Evolutionary conservation across 2,113 vertebrate genomes (phyloP).

Genomic region (Fregetta grallaria): DNA sequence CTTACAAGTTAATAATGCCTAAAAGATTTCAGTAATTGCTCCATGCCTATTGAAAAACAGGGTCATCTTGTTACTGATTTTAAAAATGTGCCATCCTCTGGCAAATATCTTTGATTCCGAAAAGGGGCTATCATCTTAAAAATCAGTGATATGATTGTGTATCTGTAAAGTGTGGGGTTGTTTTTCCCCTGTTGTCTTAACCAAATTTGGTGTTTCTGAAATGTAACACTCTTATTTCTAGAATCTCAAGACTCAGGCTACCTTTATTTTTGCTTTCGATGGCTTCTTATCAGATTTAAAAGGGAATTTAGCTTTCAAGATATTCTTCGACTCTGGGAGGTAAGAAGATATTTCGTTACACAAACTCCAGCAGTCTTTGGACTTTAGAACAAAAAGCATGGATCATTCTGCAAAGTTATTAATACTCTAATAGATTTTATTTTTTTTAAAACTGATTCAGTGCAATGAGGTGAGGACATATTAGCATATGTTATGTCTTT

Average conservation of each 20-base stretch:
- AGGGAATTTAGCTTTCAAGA: slow-evolving; percentile 96
- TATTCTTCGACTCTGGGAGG: slow-evolving; percentile 97
- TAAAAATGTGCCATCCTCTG: background rate
- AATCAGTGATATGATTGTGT: background rate
- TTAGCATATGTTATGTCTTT: background rate
- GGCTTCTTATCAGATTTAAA: slow-evolving; percentile 97
- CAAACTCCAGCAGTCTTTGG: background rate
- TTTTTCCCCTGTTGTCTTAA: background rate
- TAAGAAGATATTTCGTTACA: slow-evolving; percentile 64
- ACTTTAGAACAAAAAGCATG: background rate
- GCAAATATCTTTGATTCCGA: background rate
- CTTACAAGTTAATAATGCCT: background rate
- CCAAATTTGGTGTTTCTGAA: background rate
- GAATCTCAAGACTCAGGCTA: slow-evolving; percentile 97
- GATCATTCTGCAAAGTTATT: background rate
- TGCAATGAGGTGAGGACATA: background rate
- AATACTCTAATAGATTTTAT: background rate
- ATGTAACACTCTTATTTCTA: slow-evolving; percentile 57
- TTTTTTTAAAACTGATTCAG: background rate
- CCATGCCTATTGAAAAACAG: background rate
- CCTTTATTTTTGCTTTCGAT: slow-evolving; percentile 98
- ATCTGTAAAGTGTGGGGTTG: background rate
- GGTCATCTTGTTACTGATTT: background rate
- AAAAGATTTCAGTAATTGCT: background rate
- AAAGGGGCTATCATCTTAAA: background rate